Evolutionary conservation across 2,888 invertebrate species (phyloP).

Genomic region (Ashinkailepas kermadecensis): DNA sequence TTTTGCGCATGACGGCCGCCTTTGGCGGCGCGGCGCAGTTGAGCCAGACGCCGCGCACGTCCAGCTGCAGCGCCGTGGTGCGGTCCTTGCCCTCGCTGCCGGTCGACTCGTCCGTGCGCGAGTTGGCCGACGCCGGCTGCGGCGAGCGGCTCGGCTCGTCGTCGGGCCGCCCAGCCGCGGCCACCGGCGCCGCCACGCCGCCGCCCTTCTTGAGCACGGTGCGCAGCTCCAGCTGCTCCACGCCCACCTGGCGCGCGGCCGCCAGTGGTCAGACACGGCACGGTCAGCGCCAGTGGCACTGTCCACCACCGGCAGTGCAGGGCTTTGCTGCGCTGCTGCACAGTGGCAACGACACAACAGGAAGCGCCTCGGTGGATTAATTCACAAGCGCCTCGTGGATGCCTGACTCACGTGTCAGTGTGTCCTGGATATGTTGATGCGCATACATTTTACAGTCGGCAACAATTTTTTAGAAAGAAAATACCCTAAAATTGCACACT

Average conservation of each 20-base stretch:
- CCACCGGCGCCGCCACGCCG: neutral
- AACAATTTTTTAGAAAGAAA: no score
- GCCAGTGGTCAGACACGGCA: no score
- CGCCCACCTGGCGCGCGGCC: neutral
- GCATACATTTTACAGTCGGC: no score
- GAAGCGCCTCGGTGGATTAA: no score
- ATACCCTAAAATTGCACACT: no score
- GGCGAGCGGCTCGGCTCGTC: constrained; percentile 5
- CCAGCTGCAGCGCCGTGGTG: constrained; percentile 47
- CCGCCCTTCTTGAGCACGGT: constrained; percentile 6
- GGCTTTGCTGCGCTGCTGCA: no score
- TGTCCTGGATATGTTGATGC: no score
- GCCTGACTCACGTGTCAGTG: no score
- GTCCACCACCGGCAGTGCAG: no score
- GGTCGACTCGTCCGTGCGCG: constrained; percentile 23
- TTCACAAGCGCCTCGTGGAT: no score
- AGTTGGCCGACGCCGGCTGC: constrained; percentile 14
- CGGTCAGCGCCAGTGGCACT: no score
- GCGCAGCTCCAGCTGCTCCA: constrained; percentile 8
- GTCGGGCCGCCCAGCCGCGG: neutral
- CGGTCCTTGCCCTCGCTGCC: constrained; percentile 25
- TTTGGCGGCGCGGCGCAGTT: constrained; percentile 95
- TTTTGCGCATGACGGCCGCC: constrained; percentile 85
- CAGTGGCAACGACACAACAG: no score
- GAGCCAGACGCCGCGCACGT: constrained; percentile 87